Evolutionary conservation across 1,140 invertebrate species (phyloP).

Genomic region (Drosophila pruinosa): DNA sequence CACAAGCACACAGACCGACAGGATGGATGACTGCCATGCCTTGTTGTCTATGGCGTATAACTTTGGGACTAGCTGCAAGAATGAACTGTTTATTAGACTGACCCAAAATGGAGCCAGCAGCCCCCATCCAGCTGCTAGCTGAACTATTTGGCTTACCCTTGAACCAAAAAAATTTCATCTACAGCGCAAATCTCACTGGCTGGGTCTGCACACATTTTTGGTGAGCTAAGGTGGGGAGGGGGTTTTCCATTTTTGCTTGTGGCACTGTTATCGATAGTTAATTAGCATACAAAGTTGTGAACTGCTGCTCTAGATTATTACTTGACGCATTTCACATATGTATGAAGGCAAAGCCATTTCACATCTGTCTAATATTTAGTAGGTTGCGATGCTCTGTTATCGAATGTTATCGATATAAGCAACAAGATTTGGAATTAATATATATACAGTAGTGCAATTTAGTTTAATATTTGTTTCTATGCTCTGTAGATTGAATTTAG

Average conservation of each 20-base stretch:
- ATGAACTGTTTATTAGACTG: constrained; percentile 67
- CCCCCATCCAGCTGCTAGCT: constrained; percentile 15
- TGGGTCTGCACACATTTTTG: neutral
- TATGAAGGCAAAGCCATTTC: no score
- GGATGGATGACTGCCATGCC: neutral
- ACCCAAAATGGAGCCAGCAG: constrained; percentile 65
- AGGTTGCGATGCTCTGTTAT: no score
- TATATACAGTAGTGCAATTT: no score
- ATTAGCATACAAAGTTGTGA: no score
- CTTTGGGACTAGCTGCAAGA: constrained; percentile 8
- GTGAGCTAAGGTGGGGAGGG: neutral
- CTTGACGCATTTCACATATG: no score
- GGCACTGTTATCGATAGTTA: neutral
- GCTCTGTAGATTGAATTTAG: no score
- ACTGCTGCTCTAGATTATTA: no score
- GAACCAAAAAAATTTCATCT: constrained; percentile 2
- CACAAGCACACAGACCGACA: constrained; percentile 9
- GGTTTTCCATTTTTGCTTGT: neutral
- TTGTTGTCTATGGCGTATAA: neutral
- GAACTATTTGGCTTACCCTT: constrained; percentile 42
- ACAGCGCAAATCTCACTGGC: neutral
- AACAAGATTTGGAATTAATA: no score
- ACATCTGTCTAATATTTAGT: no score
- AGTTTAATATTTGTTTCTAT: no score
- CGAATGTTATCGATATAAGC: no score